Base-by-base conservation (phyloP, 2,888 invertebrate species). In the Clanis bilineata region DNA sequence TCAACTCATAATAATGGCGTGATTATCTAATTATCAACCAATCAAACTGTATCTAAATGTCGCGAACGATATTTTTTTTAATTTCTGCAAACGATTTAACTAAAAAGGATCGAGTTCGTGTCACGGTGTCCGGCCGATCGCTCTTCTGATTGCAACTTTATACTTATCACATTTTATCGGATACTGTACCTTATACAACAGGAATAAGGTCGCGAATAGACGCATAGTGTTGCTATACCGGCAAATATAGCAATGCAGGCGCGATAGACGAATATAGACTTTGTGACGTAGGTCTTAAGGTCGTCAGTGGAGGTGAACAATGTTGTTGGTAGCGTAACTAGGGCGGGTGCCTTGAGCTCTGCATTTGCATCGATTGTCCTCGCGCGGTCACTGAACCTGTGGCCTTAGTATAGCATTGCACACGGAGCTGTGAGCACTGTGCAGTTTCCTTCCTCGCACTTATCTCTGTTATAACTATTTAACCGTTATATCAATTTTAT, bases 361-460 rank as follows among this genome's bases (percentile, higher is more conserved):
- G 81, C 83, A 90, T 91, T 91, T 86, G 83, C 90, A 90, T 90
- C 83, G 73, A 58, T 60, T 78, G 89, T 72, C 91, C 91, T 90
- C 90, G 90, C 72, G 65, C 80, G 91, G 90, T 83, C 90, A 81
- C 68, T 83, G 89, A 73, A 79, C 90, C 73, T 74, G 71, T 74
- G 86, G 82, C 86, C 86, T 86, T 75, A 76, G 67, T 68, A 63
- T 66, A 77, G 73, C 79, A 77, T 74, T 79, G 77, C 79, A 68
- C 76, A 73, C 69, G 36, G 36, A 36, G 36, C 9, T 36, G 36
- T 64, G 68, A 51, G 51, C 28, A 28, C 51, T 72, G 71, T 71
- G 79, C 73, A 81, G 86, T 88, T 88, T 87, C 88, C 88, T 88
- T 88, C 88, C 88, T 86, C 82, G 75, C 85, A 76, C 79, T 77